Evolutionary conservation across 2,888 invertebrate genomes (phyloP), one percentile per base, ranked within the genome.

Genomic region (Meiosimyza platycephala): DNA sequence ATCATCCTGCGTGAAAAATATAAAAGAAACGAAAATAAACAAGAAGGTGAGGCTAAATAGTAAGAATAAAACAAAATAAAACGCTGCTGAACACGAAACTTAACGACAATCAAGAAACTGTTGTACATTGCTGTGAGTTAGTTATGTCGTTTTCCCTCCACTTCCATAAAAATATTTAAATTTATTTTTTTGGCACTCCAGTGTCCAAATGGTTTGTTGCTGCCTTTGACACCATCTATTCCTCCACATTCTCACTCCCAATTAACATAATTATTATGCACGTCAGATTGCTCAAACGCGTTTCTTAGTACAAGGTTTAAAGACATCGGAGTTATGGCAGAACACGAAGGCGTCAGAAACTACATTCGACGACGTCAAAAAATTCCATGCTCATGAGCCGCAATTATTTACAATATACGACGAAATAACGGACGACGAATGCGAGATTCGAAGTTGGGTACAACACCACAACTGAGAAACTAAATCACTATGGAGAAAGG

Each of bases 81-180:
- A n/a, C 18, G 28, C 65, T n/a, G 50, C n/a, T 73, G 71, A 71
- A 70, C 50, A 73, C 76, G 76, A 78, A 77, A 83, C 83, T 81
- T 82, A 83, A 85, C 84, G 78, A 84, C 82, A 80, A 85, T 79
- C 78, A 84, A 75, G 78, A 84, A 84, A 77, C 84, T 85, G 60
- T 82, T 82, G 71, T 82, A 84, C 83, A 84, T 84, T 65, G 77
- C 80, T 75, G 47, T 28, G 28, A 28, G 15, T 40, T 16, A 33
- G n/a, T 18, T 33, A 15, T 5, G 48, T 9, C n/a, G 18, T 48
- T 13, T 22, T 11, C 50, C 55, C 55, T 63, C 67, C 63, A 15
- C 9, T 47, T 0, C 6, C 13, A n/a, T 57, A 62, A n/a, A 12
- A 67, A 52, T 6, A 6, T 48, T 15, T 13, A 40, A 16, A 47